Conservation (phyloP, 1,140 invertebrate species). For the Ectropis grisescens region DNA sequence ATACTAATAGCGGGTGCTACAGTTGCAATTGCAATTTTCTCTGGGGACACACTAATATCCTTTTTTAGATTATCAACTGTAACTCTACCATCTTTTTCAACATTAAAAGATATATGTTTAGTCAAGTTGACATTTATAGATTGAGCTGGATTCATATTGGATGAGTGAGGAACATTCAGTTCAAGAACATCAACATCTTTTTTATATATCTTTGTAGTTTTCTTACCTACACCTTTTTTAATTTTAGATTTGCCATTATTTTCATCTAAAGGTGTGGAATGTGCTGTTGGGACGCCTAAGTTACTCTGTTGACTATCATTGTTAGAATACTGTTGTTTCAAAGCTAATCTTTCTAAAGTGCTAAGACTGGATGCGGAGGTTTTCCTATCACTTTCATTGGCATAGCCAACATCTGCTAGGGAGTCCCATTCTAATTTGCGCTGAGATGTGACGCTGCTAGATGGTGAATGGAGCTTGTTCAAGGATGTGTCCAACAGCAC, state of each 20-base stretch:
- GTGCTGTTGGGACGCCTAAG: slow-evolving; percentile 48
- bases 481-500: slow-evolving; percentile 38
- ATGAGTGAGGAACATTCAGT: slow-evolving; percentile 36
- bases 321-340: slow-evolving; percentile 53
- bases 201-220: slow-evolving; percentile 40
- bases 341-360: slow-evolving; percentile 73
- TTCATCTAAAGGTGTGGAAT: slow-evolving; percentile 55
- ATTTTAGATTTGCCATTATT: slow-evolving; percentile 28
- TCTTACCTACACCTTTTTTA: slow-evolving; percentile 35
- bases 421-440: slow-evolving; percentile 82
- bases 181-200: slow-evolving; percentile 48
- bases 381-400: slow-evolving; percentile 65
- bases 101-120: slow-evolving; percentile 60
- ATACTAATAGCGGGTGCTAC: slow-evolving; percentile 19
- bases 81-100: slow-evolving; percentile 43
- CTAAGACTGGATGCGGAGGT: slow-evolving; percentile 60
- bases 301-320: slow-evolving; percentile 39
- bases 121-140: slow-evolving; percentile 53
- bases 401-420: slow-evolving; percentile 82
- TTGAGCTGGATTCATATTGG: slow-evolving; percentile 20
- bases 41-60: slow-evolving; percentile 32
- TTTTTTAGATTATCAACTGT: slow-evolving; percentile 33
- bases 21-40: slow-evolving; percentile 27
- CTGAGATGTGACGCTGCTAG: slow-evolving; percentile 75
- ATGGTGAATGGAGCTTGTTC: slow-evolving; percentile 67